phyloP scores from a whole-genome alignment of 2,888 invertebrate genomes.

The Brenthis hecate region DNA sequence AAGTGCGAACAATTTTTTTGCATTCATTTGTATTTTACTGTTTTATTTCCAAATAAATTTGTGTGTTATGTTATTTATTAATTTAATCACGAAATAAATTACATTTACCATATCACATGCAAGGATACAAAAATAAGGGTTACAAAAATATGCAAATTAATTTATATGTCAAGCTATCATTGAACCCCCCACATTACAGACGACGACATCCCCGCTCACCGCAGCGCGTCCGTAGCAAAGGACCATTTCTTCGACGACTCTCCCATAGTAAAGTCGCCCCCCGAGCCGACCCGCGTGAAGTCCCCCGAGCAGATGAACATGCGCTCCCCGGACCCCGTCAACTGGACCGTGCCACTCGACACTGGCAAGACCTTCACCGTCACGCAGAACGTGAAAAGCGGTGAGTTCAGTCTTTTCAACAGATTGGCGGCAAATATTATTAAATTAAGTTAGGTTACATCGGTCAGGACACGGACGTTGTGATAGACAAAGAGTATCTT shows the following conservation, averaged over 20 bases:
- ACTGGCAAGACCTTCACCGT: constrained; percentile 96
- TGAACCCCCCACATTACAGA: constrained; percentile 53
- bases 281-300: constrained; percentile 95
- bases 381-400: constrained; percentile 92
- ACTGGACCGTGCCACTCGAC: constrained; percentile 97
- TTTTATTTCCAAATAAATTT: no score
- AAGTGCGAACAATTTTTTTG: no score
- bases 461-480: constrained; percentile 27
- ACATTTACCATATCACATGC: no score
- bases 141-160: no score
- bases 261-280: constrained; percentile 93
- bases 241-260: constrained; percentile 80
- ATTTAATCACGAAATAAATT: no score
- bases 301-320: constrained; percentile 96
- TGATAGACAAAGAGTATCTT: constrained; percentile 63
- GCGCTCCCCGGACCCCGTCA: constrained; percentile 96
- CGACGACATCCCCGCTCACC: constrained; percentile 73
- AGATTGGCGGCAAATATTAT: constrained; percentile 60
- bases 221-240: constrained; percentile 78
- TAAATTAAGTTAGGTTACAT: constrained; percentile 48
- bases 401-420: constrained; percentile 70
- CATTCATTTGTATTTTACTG: no score
- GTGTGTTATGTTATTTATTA: no score
- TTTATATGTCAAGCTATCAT: no score
- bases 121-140: no score